These are phyloP conservation scores for Camelus bactrianus DNA, from an alignment of 2,113 vertebrate genomes.

Conservation along the genomic window DNA sequence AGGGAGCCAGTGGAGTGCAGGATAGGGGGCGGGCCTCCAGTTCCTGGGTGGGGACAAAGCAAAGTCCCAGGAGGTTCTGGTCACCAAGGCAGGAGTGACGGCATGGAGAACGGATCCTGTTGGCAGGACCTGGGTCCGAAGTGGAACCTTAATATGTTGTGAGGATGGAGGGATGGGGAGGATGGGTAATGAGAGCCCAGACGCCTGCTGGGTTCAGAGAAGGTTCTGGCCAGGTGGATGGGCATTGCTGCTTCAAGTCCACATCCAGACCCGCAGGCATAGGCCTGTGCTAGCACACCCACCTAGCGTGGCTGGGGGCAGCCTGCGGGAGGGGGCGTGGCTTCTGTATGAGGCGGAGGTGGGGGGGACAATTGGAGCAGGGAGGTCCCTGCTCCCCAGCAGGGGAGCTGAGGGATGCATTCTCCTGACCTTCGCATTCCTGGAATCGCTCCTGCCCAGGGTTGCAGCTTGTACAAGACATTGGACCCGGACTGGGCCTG, in stretches of 20 bases:
- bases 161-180: not conserved
- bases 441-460: not conserved
- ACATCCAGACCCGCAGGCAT: fast-evolving
- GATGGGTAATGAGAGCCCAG: fast-evolving
- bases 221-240: too few species aligned
- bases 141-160: not conserved
- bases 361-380: too few species aligned
- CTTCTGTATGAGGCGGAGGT: not conserved
- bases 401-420: not conserved
- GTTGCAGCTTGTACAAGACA: not conserved
- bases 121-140: not conserved
- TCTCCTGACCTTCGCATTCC: not conserved
- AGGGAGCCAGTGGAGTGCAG: not conserved
- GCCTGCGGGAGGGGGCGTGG: fast-evolving
- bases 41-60: not conserved
- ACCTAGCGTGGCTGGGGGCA: not conserved
- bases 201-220: not conserved
- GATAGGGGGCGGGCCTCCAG: not conserved
- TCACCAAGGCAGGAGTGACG: not conserved
- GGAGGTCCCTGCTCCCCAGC: not conserved
- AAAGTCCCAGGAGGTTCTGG: not conserved
- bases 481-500: not conserved
- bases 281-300: not conserved
- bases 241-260: too few species aligned
- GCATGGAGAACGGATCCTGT: fast-evolving